These are phyloP conservation scores for Paracyclopina nana DNA, from an alignment of 1,140 invertebrate genomes.

Conservation along the genomic window DNA sequence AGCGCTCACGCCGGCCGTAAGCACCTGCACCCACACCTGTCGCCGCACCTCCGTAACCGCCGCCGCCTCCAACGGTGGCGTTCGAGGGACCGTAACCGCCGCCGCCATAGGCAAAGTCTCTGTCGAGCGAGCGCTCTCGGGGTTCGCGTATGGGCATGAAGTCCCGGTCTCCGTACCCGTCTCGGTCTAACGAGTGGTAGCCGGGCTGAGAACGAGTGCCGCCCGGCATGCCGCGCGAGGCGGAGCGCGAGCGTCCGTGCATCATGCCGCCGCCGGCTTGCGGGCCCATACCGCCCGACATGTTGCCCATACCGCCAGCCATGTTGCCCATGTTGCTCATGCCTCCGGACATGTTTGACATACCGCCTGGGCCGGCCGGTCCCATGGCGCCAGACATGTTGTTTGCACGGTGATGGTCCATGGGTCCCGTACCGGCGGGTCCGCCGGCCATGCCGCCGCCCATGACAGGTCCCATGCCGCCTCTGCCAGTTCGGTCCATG, in stretches of 20 bases:
- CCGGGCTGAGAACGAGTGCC: constrained; percentile 32
- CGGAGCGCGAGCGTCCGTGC: constrained; percentile 9
- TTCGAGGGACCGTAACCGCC: constrained; percentile 18
- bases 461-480: constrained; percentile 2
- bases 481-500: background rate
- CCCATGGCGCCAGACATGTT: too few species aligned
- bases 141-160: constrained; percentile 58
- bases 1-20: constrained; percentile 30
- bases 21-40: constrained; percentile 30
- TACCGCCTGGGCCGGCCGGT: too few species aligned
- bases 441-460: constrained; percentile 6
- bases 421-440: background rate
- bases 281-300: background rate
- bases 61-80: too few species aligned
- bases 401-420: background rate
- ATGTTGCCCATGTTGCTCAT: constrained; percentile 7
- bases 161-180: constrained; percentile 39
- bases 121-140: constrained; percentile 26
- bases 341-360: constrained; percentile 9
- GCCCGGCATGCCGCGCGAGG: constrained; percentile 24
- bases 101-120: constrained; percentile 29
- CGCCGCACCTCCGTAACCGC: constrained; percentile 27
- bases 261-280: background rate
- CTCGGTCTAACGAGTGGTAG: constrained; percentile 53
- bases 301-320: background rate